Percentiles rank a stretch among this genome's conserved stretches.
phyloP scores from a whole-genome alignment of 2,113 vertebrate species.

The Ariopsis seemanni region DNA sequence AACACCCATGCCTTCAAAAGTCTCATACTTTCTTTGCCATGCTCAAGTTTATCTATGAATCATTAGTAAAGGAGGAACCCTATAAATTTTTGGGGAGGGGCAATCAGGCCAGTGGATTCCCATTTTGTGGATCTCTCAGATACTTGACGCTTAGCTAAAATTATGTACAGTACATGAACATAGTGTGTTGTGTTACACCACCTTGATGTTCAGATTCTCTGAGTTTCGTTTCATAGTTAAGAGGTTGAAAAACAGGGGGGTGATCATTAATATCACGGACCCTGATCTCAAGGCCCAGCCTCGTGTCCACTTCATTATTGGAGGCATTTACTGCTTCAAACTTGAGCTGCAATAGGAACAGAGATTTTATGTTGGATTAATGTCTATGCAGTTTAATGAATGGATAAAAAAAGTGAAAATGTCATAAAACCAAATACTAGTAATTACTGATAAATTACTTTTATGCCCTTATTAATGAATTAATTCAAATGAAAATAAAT shows the following conservation, averaged over 20 bases:
- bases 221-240: neutral
- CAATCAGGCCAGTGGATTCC: too few species aligned
- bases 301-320: slow-evolving; percentile 36
- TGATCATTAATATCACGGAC: slow-evolving; percentile 52
- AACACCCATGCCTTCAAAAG: too few species aligned
- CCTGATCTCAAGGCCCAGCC: slow-evolving; percentile 47
- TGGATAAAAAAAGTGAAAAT: neutral
- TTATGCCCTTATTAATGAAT: neutral
- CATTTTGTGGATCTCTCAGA: too few species aligned
- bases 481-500: neutral
- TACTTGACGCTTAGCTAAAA: neutral
- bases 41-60: too few species aligned
- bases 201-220: slow-evolving; percentile 45
- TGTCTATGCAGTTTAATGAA: neutral
- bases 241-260: slow-evolving; percentile 17
- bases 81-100: too few species aligned
- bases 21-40: too few species aligned
- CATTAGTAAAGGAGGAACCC: too few species aligned
- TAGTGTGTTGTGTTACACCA: neutral
- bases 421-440: neutral
- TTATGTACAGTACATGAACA: neutral
- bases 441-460: neutral
- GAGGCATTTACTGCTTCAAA: slow-evolving; percentile 38
- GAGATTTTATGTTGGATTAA: neutral
- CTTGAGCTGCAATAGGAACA: neutral